A percentile compares a stretch with the other conserved stretches of the same genome.
Evolutionary conservation across 2,888 invertebrate species (phyloP).

Genomic region (Teinopalpus imperialis): DNA sequence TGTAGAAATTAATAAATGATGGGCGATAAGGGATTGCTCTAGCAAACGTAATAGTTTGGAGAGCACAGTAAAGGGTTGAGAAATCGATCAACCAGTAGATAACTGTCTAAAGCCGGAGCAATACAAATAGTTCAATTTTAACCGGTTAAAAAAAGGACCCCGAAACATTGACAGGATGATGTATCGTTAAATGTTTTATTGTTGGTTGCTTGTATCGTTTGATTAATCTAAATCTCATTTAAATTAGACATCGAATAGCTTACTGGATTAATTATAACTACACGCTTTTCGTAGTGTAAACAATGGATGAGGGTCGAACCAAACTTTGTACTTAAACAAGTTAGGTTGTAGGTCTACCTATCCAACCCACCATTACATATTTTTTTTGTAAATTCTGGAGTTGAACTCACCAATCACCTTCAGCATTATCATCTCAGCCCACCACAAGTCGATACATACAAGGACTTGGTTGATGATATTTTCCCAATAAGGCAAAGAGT

Average conservation of each 20-base stretch:
- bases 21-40: constrained; percentile 1
- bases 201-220: constrained; percentile 67
- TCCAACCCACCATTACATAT: background rate
- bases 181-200: constrained; percentile 73
- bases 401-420: too few species aligned
- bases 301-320: constrained; percentile 37
- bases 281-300: constrained; percentile 60
- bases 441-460: too few species aligned
- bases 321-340: background rate
- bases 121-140: constrained; percentile 73
- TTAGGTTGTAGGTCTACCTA: background rate
- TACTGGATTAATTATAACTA: constrained; percentile 63
- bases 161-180: constrained; percentile 67
- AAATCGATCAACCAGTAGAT: constrained; percentile 63
- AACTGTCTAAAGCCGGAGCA: constrained; percentile 62
- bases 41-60: constrained; percentile 47
- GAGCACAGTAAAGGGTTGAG: constrained; percentile 71
- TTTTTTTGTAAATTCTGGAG: too few species aligned
- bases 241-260: constrained; percentile 69
- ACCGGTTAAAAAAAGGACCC: constrained; percentile 60
- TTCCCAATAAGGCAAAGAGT: too few species aligned
- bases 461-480: too few species aligned
- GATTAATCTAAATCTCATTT: constrained; percentile 73
- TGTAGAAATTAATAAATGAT: constrained; percentile 6
- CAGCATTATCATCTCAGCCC: too few species aligned